These are phyloP conservation scores for Dryadula phaetusa DNA, from an alignment of 2,888 invertebrate species.

Conservation along the genomic window DNA sequence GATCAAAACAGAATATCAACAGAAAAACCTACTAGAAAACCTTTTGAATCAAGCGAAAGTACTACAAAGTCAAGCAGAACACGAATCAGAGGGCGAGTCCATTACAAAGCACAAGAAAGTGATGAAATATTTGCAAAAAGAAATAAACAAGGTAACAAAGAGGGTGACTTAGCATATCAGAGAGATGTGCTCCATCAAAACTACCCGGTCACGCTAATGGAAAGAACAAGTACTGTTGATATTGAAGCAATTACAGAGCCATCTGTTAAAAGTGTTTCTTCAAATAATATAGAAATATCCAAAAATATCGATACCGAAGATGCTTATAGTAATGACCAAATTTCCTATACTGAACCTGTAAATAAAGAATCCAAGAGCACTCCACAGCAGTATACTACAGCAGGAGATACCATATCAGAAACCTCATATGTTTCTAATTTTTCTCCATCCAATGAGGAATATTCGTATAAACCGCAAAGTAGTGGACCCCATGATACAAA, in stretches of 20 bases:
- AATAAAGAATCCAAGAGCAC: slow-evolving; percentile 58
- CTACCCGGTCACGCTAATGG: slow-evolving; percentile 84
- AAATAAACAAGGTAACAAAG: slow-evolving; percentile 60
- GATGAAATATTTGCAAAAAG: slow-evolving; percentile 66
- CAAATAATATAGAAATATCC: slow-evolving; percentile 55
- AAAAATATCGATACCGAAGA: slow-evolving; percentile 71
- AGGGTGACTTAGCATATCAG: slow-evolving; percentile 84
- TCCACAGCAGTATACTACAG: slow-evolving; percentile 53
- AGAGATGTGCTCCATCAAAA: slow-evolving; percentile 86
- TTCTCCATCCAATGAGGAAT: slow-evolving; percentile 61
- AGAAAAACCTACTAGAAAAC: slow-evolving; percentile 64
- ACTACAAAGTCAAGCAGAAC: slow-evolving; percentile 67
- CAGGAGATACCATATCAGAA: slow-evolving; percentile 60
- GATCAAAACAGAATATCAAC: slow-evolving; percentile 74
- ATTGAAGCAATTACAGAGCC: slow-evolving; percentile 79
- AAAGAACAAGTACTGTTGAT: slow-evolving; percentile 75
- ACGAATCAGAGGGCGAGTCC: slow-evolving; percentile 80
- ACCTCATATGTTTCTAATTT: slow-evolving; percentile 59
- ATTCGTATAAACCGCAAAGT: slow-evolving; percentile 59
- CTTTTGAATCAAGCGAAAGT: slow-evolving; percentile 62
- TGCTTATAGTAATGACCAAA: slow-evolving; percentile 73
- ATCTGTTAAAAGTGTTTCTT: slow-evolving; percentile 55
- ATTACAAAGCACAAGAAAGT: slow-evolving; percentile 75
- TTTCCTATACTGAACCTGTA: slow-evolving; percentile 62
- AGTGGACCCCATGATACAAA: slow-evolving; percentile 55